These are phyloP conservation scores for Phalanger gymnotis DNA, from an alignment of 2,797 vertebrate species.

Conservation along the genomic window DNA sequence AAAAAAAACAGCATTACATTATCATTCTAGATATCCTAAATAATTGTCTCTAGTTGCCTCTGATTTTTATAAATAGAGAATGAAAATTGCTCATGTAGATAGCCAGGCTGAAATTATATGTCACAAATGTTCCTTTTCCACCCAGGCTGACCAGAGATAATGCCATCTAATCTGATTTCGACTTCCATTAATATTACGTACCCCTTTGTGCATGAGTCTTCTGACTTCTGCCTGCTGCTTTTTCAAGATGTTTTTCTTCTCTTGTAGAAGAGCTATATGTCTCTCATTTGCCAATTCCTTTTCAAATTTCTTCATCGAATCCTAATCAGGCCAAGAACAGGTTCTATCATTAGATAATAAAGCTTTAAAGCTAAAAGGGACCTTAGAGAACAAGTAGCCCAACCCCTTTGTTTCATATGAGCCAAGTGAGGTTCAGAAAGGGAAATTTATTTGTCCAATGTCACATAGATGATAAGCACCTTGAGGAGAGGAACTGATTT, in stretches of 20 bases:
- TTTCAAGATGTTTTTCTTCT: constrained; percentile 74
- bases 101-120: background rate
- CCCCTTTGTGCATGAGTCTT: constrained; percentile 55
- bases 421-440: rapidly evolving
- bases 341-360: background rate
- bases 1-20: background rate
- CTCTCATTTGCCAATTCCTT: constrained; percentile 53
- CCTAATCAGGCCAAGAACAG: constrained; percentile 50
- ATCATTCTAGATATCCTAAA: background rate
- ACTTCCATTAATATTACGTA: background rate
- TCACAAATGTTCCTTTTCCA: background rate
- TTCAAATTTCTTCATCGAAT: constrained; percentile 69
- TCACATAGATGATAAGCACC: background rate
- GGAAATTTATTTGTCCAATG: background rate
- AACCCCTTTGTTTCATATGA: rapidly evolving
- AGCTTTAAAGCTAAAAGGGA: background rate
- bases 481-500: background rate
- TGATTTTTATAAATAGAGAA: background rate
- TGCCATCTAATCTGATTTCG: background rate
- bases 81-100: background rate
- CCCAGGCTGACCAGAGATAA: background rate
- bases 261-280: constrained; percentile 40
- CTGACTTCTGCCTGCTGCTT: constrained; percentile 71
- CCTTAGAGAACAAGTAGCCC: background rate
- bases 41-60: background rate